Evolutionary conservation across 1,140 invertebrate species (phyloP).

Genomic region (Listronotus bonariensis): DNA sequence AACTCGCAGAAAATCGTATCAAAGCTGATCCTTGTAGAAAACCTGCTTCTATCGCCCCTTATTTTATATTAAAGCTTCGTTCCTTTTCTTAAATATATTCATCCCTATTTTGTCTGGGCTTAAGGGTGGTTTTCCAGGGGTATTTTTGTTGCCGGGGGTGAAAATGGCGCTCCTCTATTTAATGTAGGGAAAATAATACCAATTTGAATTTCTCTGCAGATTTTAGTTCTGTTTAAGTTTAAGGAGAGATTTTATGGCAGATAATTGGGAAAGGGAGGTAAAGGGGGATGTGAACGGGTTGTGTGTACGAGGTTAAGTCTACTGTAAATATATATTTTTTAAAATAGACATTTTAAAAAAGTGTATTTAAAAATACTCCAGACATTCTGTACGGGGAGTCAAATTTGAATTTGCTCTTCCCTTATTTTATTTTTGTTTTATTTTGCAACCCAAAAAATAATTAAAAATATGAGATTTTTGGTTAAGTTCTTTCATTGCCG

Average conservation of each 20-base stretch:
- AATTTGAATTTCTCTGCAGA: conserved; percentile 52
- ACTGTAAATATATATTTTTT: too few species aligned
- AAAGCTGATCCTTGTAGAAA: conserved; percentile 29
- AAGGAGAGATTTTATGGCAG: conserved; percentile 49
- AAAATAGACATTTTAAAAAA: too few species aligned
- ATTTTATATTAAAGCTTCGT: conserved; percentile 33
- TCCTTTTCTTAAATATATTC: conserved; percentile 30
- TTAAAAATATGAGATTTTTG: too few species aligned
- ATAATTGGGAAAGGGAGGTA: conserved; percentile 38
- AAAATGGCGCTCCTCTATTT: conserved; percentile 49
- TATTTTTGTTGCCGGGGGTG: conserved; percentile 21
- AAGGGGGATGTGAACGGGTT: conserved; percentile 27
- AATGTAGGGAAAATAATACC: conserved; percentile 52
- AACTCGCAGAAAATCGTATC: background rate
- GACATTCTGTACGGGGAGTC: too few species aligned
- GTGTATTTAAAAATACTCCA: too few species aligned
- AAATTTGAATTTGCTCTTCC: too few species aligned
- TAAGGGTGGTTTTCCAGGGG: conserved; percentile 29
- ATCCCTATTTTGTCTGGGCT: conserved; percentile 15
- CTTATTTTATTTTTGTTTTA: too few species aligned
- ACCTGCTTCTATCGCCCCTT: conserved; percentile 31
- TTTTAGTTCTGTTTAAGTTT: conserved; percentile 51
- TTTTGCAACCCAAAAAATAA: too few species aligned
- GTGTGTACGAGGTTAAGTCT: too few species aligned
- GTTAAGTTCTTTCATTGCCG: too few species aligned